Conservation (phyloP, 2,113 vertebrate species). For the Sus scrofa region T2T-Sscrofa CM000819.6:33384001-33384500, state of each 20-base stretch:
- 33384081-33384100: neutral
- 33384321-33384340: neutral
- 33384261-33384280: neutral
- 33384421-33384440: conserved; percentile 12
- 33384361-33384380: neutral
- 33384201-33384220: neutral
- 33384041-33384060: neutral
- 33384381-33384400: neutral
- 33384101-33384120: neutral
- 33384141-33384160: neutral
- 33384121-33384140: neutral
- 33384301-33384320: neutral
- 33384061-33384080: neutral
- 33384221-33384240: too few species aligned
- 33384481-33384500: conserved; percentile 59
- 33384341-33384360: neutral
- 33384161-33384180: neutral
- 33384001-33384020: neutral
- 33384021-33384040: neutral
- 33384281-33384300: neutral
- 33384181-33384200: neutral
- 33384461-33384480: conserved; percentile 34
- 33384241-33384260: neutral
- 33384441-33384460: neutral
- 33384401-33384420: conserved; percentile 24